These are phyloP conservation scores for Thunnus thynnus DNA, from an alignment of 2,113 vertebrate species.

Conservation along the genomic window DNA sequence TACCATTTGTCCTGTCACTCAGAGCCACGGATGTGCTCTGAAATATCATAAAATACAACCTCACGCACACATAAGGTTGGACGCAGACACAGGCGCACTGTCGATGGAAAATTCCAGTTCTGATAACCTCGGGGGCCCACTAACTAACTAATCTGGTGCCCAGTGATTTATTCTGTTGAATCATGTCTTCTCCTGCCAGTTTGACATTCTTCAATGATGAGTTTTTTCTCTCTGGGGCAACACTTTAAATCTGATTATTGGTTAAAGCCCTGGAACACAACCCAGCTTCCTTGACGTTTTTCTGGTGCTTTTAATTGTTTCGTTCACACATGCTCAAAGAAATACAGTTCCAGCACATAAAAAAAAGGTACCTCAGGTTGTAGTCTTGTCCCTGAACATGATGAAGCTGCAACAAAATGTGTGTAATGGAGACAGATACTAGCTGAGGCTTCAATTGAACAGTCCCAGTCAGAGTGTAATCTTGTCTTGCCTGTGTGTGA, in stretches of 20 bases:
- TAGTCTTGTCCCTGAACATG: background rate
- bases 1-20: constrained; percentile 77
- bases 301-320: constrained; percentile 49
- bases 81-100: constrained; percentile 44
- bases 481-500: constrained; percentile 70
- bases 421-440: background rate
- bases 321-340: constrained; percentile 38
- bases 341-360: background rate
- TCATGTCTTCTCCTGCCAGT: constrained; percentile 83
- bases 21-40: constrained; percentile 50
- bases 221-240: constrained; percentile 73
- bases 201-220: constrained; percentile 81
- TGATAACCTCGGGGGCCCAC: constrained; percentile 78
- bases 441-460: background rate
- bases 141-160: constrained; percentile 80
- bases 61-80: constrained; percentile 24
- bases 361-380: background rate
- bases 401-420: background rate
- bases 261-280: constrained; percentile 69
- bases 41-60: constrained; percentile 61
- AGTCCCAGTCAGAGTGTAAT: constrained; percentile 48
- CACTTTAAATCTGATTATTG: constrained; percentile 77
- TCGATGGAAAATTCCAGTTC: constrained; percentile 80
- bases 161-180: constrained; percentile 81
- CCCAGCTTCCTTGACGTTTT: constrained; percentile 54